Percentiles rank a stretch among this genome's conserved stretches.
These are phyloP conservation scores for Drepanosiphum platanoidis DNA, from an alignment of 2,888 invertebrate species.

Conservation along the genomic window DNA sequence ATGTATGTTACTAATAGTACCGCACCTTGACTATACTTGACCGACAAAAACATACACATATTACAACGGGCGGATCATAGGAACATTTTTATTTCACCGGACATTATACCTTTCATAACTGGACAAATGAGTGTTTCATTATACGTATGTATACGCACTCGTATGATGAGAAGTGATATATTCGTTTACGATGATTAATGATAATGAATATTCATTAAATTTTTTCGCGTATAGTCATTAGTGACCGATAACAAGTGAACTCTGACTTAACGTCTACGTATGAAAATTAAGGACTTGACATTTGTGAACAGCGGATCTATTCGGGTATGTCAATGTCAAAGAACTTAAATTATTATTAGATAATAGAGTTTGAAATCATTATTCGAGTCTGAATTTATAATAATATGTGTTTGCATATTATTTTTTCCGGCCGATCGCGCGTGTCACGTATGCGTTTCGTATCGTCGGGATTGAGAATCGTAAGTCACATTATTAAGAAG, in stretches of 20 bases:
- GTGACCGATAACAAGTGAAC: background rate
- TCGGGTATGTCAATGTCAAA: background rate
- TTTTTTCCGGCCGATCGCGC: too few species aligned
- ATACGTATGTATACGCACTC: too few species aligned
- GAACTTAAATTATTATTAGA: background rate
- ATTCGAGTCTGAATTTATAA: too few species aligned
- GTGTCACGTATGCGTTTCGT: too few species aligned
- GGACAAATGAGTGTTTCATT: background rate
- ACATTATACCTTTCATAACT: background rate
- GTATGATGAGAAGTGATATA: too few species aligned
- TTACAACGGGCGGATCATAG: background rate
- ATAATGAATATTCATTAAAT: constrained; percentile 1
- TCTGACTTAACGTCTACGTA: background rate
- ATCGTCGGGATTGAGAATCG: too few species aligned
- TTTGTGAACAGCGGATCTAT: background rate
- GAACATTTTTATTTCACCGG: background rate
- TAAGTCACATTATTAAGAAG: too few species aligned
- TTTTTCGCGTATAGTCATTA: background rate
- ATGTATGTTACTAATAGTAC: too few species aligned
- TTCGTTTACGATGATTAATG: constrained; percentile 7
- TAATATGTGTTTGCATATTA: too few species aligned
- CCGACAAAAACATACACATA: background rate
- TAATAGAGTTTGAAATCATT: too few species aligned
- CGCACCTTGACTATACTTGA: too few species aligned
- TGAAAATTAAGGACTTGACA: background rate